These are phyloP conservation scores for Nylanderia fulva DNA, from an alignment of 1,140 invertebrate species.

Conservation along the genomic window DNA sequence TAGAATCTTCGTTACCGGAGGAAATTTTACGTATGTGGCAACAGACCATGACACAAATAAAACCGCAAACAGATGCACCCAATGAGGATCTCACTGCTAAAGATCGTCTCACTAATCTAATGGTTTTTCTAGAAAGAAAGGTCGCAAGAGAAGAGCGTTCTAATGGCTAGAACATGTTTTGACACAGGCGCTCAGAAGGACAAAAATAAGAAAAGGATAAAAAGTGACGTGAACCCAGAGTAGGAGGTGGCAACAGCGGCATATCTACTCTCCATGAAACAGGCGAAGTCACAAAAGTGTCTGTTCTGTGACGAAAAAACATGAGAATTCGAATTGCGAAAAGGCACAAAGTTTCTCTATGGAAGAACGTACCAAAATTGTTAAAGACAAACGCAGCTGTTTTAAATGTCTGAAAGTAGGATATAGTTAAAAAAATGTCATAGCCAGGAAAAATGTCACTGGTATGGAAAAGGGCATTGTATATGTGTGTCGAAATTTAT, in stretches of 20 bases:
- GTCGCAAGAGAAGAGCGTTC: slow-evolving; percentile 71
- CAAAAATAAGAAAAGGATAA: slow-evolving; percentile 14
- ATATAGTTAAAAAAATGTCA: background rate
- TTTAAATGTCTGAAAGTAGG: background rate
- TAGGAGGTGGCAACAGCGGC: background rate
- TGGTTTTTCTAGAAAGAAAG: slow-evolving; percentile 72
- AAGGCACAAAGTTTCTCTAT: background rate
- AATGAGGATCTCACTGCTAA: background rate
- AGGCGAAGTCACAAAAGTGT: background rate
- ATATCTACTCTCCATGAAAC: background rate
- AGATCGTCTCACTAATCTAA: slow-evolving; percentile 57
- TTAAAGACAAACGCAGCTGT: background rate
- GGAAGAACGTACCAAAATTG: background rate
- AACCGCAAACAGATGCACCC: background rate
- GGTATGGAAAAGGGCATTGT: background rate
- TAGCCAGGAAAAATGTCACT: background rate
- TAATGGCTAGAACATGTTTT: slow-evolving; percentile 62
- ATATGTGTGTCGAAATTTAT: background rate
- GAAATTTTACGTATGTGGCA: background rate
- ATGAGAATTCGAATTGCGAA: background rate
- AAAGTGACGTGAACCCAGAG: background rate
- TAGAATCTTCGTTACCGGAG: background rate
- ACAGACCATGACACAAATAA: background rate
- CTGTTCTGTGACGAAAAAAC: background rate
- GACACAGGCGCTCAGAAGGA: background rate